Evolutionary conservation across 2,888 invertebrate genomes (phyloP), one percentile per base, ranked within the genome.

Genomic region (Sinotaia quadrata): DNA sequence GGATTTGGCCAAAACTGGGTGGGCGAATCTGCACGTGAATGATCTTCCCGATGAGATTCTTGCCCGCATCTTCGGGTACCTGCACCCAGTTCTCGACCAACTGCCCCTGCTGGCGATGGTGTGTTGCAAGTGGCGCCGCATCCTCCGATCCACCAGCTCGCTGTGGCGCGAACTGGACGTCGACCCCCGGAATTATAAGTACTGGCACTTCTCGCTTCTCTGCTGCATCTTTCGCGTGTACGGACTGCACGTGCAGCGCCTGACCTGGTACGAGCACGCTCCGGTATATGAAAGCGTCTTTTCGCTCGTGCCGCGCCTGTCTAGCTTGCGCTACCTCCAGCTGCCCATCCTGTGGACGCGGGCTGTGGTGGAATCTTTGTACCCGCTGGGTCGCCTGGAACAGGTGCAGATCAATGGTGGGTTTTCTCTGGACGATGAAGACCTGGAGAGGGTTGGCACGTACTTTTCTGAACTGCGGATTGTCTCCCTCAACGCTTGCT

Each of bases 271-370:
- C 54, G 80, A 81, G 59, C 78, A 78, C 69, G 76, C 81, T 10
- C 78, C 78, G 0, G 82, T 82, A 2, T 82, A 81, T 61, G 79
- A 81, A 58, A 76, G 77, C 54, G 73, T 81, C 8, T 82, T 82
- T 69, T 72, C 78, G 0, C 69, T 78, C 31, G 78, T 82, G 59
- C 75, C 80, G 3, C 68, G 74, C 5, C 71, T 82, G 4, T 52
- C 59, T 33, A 79, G 78, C 49, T 71, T 82, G 31, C 75, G 75
- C 31, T 75, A 70, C 58, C 69, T 82, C 4, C 73, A 78, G 29
- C 67, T 82, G 34, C 82, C 82, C n/a, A 79, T 82, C 54, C 68
- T 82, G 29, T 82, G 82, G 82, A 82, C 81, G 0, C 68, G 72
- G 27, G 69, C 72, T 0, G 79, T 82, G 12, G 74, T 81, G n/a